Evolutionary conservation across 2,113 vertebrate genomes (phyloP), one percentile per base, ranked within the genome.

Genomic region (Rana temporaria): DNA sequence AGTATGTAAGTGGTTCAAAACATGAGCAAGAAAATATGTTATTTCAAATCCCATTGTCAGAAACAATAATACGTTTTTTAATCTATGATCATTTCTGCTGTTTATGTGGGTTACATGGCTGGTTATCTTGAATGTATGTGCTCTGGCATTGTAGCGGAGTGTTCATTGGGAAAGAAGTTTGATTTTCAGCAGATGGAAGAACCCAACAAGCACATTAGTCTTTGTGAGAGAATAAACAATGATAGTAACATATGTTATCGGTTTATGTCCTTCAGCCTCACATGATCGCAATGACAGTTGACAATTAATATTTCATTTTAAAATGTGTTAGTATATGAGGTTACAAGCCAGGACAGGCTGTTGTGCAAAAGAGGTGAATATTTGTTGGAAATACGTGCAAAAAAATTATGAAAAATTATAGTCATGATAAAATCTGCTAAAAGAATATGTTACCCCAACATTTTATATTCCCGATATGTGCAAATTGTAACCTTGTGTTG

Each of bases 101-200:
- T 74, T 60, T 20, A 6, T 57, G 16, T 6, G 26, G 22, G 52
- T 56, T 26, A 38, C 2, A 53, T n/a, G 53, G 53, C 14, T 24
- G 22, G 42, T 53, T 56, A 32, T 57, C 32, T 30, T 56, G 24
- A 34, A 20, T 73, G 26, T 74, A 15, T 74, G 30, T 38, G 1
- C 55, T 60, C 56, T 74, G 71, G 71, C 30, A 59, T 74, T 20
- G 30, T 59, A 20, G 20, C 60, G 12, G 30, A 30, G 55, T 38
- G 26, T 74, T 60, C 32, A 26, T 74, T 59, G 56, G n/a, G 38
- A 22, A 60, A 42, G 20, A 30, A 15, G 11, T 34, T 59, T 74
- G 55, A 74, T 20, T 59, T 74, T 60, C 26, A 74, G 56, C 71
- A 74, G 71, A 74, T 74, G 71, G 71, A 20, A 73, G 15, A 73